Evolutionary conservation across 2,888 invertebrate genomes (phyloP).

Genomic region (Xylocampa areola): DNA sequence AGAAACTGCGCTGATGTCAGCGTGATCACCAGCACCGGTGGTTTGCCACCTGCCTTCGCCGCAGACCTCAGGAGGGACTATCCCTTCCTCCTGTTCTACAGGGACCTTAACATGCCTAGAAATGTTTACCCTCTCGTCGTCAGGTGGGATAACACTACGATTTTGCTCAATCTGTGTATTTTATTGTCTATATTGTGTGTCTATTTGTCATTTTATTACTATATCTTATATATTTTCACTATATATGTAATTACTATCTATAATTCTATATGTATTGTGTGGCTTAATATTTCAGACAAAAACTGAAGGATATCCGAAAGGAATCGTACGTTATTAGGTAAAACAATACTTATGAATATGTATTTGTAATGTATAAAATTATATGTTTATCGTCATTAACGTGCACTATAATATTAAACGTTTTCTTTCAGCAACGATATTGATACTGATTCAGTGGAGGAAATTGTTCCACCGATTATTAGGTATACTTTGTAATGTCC

Average conservation of each 20-base stretch:
- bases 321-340: slow-evolving; percentile 81
- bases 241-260: slow-evolving; percentile 50
- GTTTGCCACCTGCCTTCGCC: slow-evolving; percentile 93
- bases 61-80: slow-evolving; percentile 90
- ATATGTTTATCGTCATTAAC: slow-evolving; percentile 53
- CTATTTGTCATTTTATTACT: slow-evolving; percentile 29
- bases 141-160: slow-evolving; percentile 84
- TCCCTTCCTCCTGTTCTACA: slow-evolving; percentile 94
- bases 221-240: slow-evolving; percentile 30
- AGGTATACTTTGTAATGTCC: slow-evolving; percentile 76
- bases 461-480: slow-evolving; percentile 77
- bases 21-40: slow-evolving; percentile 94
- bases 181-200: slow-evolving; percentile 42
- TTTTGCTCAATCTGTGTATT: slow-evolving; percentile 27
- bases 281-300: slow-evolving; percentile 78
- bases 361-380: slow-evolving; percentile 56
- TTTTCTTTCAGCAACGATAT: slow-evolving; percentile 87
- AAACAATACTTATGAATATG: slow-evolving; percentile 61
- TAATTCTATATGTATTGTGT: slow-evolving; percentile 50
- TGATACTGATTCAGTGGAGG: slow-evolving; percentile 74
- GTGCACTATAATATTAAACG: slow-evolving; percentile 68
- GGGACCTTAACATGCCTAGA: slow-evolving; percentile 91
- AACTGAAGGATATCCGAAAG: slow-evolving; percentile 69
- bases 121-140: slow-evolving; percentile 93
- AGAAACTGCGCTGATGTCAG: slow-evolving; percentile 97